Evolutionary conservation across 30 jellyfish, hydroid and myxozoan genomes (phyloP).

Genomic region (Catostylus mosaicus): DNA sequence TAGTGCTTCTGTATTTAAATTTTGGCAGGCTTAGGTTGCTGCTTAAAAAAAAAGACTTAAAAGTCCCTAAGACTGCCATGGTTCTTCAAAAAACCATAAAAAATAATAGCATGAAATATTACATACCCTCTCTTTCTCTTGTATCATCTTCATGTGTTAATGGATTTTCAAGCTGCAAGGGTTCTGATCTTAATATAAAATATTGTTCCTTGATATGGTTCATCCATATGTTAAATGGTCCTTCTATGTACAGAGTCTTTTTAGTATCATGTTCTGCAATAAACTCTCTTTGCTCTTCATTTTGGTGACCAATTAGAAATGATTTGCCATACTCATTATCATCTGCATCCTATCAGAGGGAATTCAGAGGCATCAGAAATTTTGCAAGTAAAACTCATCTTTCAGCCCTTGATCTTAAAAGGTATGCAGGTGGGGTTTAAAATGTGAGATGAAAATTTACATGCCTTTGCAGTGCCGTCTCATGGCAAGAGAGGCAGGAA

Average conservation of each 20-base stretch:
- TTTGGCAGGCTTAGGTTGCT: too few relatives aligned
- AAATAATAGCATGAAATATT: background rate
- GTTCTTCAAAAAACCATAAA: too few relatives aligned
- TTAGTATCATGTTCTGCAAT: conserved; percentile 42
- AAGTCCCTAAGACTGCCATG: too few relatives aligned
- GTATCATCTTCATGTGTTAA: conserved; percentile 69
- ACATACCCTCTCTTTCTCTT: conserved; percentile 57
- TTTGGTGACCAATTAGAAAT: conserved; percentile 73
- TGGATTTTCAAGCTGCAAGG: conserved; percentile 41
- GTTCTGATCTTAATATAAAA: conserved; percentile 72
- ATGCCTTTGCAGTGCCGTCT: too few relatives aligned
- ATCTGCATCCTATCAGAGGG: conserved; percentile 18
- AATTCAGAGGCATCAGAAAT: background rate
- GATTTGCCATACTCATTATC: conserved; percentile 43
- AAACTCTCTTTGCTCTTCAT: conserved; percentile 68
- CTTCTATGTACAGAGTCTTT: conserved; percentile 81
- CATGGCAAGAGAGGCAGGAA: too few relatives aligned
- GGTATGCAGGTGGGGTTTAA: too few relatives aligned
- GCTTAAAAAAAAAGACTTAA: too few relatives aligned
- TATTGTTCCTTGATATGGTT: conserved; percentile 67
- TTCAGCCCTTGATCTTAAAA: too few relatives aligned
- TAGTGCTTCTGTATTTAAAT: too few relatives aligned
- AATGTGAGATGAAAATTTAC: too few relatives aligned
- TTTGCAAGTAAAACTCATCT: too few relatives aligned
- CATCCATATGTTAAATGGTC: conserved; percentile 90